A percentile compares a stretch with the other conserved stretches of the same genome.
Conservation (phyloP, 2,888 invertebrate species). For the Acholoe squamosa region DNA sequence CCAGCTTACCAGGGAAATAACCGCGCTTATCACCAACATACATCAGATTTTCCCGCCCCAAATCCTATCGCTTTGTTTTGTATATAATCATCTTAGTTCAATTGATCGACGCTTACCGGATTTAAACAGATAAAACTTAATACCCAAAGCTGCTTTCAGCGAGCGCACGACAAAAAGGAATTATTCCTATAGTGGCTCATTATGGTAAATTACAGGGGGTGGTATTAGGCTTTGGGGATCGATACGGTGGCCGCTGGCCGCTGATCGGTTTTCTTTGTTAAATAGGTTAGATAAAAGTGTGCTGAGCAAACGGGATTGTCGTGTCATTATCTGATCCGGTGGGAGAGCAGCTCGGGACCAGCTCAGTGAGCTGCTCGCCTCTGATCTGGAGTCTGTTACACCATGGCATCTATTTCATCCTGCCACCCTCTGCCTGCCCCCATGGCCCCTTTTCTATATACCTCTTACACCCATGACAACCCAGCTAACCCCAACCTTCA, state of each 20-base stretch:
- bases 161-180: conserved; percentile 62
- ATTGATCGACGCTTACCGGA: conserved; percentile 64
- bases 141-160: conserved; percentile 61
- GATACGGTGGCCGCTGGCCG: not conserved
- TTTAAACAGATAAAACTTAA: conserved; percentile 64
- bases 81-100: conserved; percentile 63
- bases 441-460: not conserved
- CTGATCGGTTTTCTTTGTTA: conserved; percentile 57
- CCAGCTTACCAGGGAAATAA: not conserved
- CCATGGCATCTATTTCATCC: conserved; percentile 18
- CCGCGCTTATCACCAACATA: conserved; percentile 54
- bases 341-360: not conserved
- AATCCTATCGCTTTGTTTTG: conserved; percentile 64
- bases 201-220: conserved; percentile 62
- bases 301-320: conserved; percentile 59
- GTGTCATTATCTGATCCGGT: conserved; percentile 45
- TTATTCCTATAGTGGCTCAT: conserved; percentile 62
- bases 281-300: conserved; percentile 61
- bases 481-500: not conserved
- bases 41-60: conserved; percentile 38
- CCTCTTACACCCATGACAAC: not conserved
- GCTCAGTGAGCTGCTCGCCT: not conserved
- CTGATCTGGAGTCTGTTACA: conserved; percentile 4
- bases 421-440: not conserved
- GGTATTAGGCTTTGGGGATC: conserved; percentile 61